A percentile compares a stretch with the other conserved stretches of the same genome.
phyloP scores from a whole-genome alignment of 2,888 invertebrate genomes.

The Spilosoma lubricipeda region DNA sequence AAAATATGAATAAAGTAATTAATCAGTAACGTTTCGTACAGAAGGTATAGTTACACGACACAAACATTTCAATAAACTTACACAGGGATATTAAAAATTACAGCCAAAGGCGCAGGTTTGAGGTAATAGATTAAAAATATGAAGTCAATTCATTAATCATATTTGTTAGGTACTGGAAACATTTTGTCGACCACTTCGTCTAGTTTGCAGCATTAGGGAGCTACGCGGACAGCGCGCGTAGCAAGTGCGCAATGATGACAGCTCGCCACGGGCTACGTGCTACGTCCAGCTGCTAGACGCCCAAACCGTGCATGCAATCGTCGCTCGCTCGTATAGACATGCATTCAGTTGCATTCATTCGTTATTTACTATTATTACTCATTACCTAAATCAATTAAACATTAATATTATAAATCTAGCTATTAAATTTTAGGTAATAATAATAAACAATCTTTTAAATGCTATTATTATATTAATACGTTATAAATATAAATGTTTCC shows the following conservation, averaged over 20 bases:
- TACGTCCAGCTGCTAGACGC: slow-evolving; percentile 54
- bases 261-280: slow-evolving; percentile 40
- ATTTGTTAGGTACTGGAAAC: slow-evolving; percentile 83
- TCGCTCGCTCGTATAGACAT: slow-evolving; percentile 74
- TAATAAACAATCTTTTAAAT: slow-evolving; percentile 87
- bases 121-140: slow-evolving; percentile 84
- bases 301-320: slow-evolving; percentile 58
- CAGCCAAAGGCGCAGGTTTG: slow-evolving; percentile 84
- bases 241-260: slow-evolving; percentile 49
- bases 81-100: slow-evolving; percentile 82
- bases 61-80: slow-evolving; percentile 82
- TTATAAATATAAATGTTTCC: slow-evolving; percentile 87
- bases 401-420: slow-evolving; percentile 86
- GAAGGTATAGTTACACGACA: slow-evolving; percentile 74
- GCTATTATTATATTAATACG: slow-evolving; percentile 87
- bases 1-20: slow-evolving; percentile 71
- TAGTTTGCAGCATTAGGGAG: slow-evolving; percentile 69
- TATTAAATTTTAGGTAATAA: slow-evolving; percentile 87
- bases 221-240: slow-evolving; percentile 51
- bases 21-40: slow-evolving; percentile 75
- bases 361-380: slow-evolving; percentile 84
- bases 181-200: slow-evolving; percentile 76
- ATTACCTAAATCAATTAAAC: slow-evolving; percentile 86
- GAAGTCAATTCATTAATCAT: slow-evolving; percentile 86
- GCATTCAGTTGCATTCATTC: slow-evolving; percentile 82